Percentiles rank a stretch among this genome's conserved stretches.
Evolutionary conservation across 2,888 invertebrate species (phyloP).

Genomic region (Pseudanteris insignis): DNA sequence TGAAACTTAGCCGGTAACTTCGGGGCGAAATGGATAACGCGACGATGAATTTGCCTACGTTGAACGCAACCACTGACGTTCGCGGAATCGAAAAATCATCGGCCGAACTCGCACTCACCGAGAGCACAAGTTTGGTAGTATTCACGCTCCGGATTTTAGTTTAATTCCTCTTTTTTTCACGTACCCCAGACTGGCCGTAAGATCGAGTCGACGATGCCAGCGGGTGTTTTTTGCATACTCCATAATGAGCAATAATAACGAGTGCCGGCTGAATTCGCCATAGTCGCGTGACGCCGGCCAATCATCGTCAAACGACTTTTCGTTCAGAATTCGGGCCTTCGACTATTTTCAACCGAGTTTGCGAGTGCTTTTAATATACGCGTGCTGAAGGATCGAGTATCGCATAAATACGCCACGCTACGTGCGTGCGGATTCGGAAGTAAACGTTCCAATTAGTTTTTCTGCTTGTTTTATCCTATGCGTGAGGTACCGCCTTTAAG

Average conservation of each 20-base stretch:
- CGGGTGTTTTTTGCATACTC: conserved; percentile 45
- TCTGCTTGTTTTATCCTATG: conserved; percentile 28
- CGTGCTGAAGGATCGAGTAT: conserved; percentile 36
- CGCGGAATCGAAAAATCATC: no score
- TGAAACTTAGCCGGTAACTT: no score
- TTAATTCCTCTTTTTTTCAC: no score
- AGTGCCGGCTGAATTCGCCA: conserved; percentile 43
- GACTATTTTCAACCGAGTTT: conserved; percentile 25
- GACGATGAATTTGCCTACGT: no score
- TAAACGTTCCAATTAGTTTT: conserved; percentile 51
- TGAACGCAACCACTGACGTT: no score
- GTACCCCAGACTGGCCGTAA: conserved; percentile 8
- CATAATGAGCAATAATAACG: conserved; percentile 49
- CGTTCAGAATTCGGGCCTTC: conserved; percentile 43
- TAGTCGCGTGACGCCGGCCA: conserved; percentile 57
- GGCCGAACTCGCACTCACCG: no score
- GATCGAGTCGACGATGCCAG: conserved; percentile 20
- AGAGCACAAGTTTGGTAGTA: no score
- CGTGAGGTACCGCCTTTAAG: conserved; percentile 28
- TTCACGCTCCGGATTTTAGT: conserved; percentile 16
- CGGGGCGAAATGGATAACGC: no score
- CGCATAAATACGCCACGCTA: conserved; percentile 32
- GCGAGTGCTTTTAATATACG: conserved; percentile 35
- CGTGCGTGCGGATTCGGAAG: conserved; percentile 50
- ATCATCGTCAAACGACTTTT: conserved; percentile 50